Evolutionary conservation across 2,888 invertebrate species (phyloP).

Genomic region (Lissonota sp.): DNA sequence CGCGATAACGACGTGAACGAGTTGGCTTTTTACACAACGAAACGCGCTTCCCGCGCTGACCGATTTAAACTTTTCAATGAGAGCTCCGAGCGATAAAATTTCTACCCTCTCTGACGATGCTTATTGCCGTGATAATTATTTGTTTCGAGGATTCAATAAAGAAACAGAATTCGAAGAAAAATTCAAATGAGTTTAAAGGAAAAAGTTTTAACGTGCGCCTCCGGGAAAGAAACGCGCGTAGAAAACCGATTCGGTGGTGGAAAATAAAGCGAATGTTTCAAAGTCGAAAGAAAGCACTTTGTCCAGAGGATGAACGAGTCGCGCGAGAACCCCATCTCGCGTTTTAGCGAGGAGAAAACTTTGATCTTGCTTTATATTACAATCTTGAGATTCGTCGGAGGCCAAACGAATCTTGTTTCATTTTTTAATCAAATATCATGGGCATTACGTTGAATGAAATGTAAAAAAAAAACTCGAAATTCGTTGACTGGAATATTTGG

Average conservation of each 20-base stretch:
- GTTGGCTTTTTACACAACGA: too few relatives aligned
- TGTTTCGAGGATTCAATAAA: conserved; percentile 79
- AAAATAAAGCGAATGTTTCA: conserved; percentile 35
- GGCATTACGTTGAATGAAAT: conserved; percentile 60
- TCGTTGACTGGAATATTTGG: too few relatives aligned
- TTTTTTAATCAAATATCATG: conserved; percentile 75
- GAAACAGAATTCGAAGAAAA: conserved; percentile 57
- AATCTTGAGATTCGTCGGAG: conserved; percentile 71
- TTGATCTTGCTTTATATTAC: conserved; percentile 82
- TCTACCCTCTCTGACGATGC: conserved; percentile 51
- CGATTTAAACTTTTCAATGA: too few relatives aligned
- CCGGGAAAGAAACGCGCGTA: conserved; percentile 39
- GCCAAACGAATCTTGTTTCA: conserved; percentile 57
- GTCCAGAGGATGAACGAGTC: conserved; percentile 14
- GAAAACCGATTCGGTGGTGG: conserved; percentile 56
- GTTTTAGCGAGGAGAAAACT: conserved; percentile 72
- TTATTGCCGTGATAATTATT: conserved; percentile 81
- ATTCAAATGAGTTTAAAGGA: conserved; percentile 78
- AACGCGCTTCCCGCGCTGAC: too few relatives aligned
- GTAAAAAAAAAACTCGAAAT: conserved; percentile 53
- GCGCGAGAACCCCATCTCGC: conserved; percentile 24
- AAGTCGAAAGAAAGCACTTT: conserved; percentile 56
- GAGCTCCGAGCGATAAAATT: too few relatives aligned
- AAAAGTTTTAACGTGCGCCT: conserved; percentile 73
- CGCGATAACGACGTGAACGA: conserved; percentile 18